Evolutionary conservation across 2,113 vertebrate genomes (phyloP).

Genomic region (Haliaeetus leucogaster): DNA sequence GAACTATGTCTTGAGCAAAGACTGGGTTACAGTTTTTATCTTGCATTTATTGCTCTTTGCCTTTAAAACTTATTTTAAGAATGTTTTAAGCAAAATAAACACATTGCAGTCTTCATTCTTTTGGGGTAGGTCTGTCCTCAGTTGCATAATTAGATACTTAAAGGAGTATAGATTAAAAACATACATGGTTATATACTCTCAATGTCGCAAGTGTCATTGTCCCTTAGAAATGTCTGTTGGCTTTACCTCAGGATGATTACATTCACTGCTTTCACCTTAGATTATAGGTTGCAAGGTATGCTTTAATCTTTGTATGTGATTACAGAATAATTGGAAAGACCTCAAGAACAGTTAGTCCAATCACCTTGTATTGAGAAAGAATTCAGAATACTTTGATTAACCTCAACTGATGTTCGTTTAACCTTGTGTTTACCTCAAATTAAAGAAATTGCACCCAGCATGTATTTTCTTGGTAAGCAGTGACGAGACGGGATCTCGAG

Average conservation of each 20-base stretch:
- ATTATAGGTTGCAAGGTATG: neutral
- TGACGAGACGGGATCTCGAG: neutral
- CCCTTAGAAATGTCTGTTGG: neutral
- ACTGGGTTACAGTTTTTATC: neutral
- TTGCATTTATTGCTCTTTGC: neutral
- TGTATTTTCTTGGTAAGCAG: neutral
- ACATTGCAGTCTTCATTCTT: neutral
- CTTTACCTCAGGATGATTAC: neutral
- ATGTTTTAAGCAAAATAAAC: neutral
- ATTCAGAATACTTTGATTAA: neutral
- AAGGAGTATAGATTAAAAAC: neutral
- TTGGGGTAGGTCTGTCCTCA: neutral
- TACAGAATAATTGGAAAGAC: neutral
- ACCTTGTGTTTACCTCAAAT: neutral
- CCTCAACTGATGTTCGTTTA: neutral
- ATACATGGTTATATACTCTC: neutral
- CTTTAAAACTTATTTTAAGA: neutral
- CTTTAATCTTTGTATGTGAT: neutral
- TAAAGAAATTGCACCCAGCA: neutral
- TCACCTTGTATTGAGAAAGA: neutral
- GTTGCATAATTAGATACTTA: neutral
- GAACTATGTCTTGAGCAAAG: neutral
- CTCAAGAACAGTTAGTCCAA: neutral
- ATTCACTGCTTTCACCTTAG: neutral
- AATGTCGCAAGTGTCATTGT: neutral